Base-by-base conservation (phyloP, 2,113 vertebrate genomes). In the Thalassarche chlororhynchos region DNA sequence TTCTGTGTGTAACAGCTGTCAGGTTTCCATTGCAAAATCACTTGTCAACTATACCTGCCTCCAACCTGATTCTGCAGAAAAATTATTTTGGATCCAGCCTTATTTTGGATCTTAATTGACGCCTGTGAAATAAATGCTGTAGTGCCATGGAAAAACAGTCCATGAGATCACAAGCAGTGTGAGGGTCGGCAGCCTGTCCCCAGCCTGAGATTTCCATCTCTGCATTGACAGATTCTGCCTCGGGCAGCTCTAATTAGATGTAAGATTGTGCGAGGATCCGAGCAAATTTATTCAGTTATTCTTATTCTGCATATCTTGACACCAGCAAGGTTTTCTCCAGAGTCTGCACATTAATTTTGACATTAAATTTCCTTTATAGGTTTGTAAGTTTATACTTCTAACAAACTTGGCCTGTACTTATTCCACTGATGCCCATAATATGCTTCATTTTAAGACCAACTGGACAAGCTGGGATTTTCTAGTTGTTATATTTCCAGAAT, bases 321-420 rank as follows among this genome's bases (percentile, higher is more conserved):
- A 85, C 94, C 87, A 89, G 74, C 62, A 93, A 92, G 61, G 49
- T 89, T 94, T 89, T 74, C 70, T 92, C 81, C 70, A 60, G 91
- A 58, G 78, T 28, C 84, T 86, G 71, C 51, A 62, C 82, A 38
- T 91, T 94, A 72, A 90, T 77, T 94, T 74, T 83, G 87, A 85
- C 74, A 42, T 83, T 62, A 74, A 8, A 57, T 95, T 95, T 95
- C 62, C 77, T 92, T 66, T 70, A 40, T 42, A 70, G 29, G 40
- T 83, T 89, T 91, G 51, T 72, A 64, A 62, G 60, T 83, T 96
- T 58, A 61, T 87, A 19, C 36, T 69, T 69, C 54, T 19, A 55
- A 72, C 32, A 91, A 74, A 77, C 74, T 80, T 96, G 75, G 70
- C 68, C 51, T 19, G 49, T n/a, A 12, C 32, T 61, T 92, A 46